A percentile compares a stretch with the other conserved stretches of the same genome.
Conservation (phyloP, 2,797 vertebrate genomes). For the Ataeniobius toweri region DNA sequence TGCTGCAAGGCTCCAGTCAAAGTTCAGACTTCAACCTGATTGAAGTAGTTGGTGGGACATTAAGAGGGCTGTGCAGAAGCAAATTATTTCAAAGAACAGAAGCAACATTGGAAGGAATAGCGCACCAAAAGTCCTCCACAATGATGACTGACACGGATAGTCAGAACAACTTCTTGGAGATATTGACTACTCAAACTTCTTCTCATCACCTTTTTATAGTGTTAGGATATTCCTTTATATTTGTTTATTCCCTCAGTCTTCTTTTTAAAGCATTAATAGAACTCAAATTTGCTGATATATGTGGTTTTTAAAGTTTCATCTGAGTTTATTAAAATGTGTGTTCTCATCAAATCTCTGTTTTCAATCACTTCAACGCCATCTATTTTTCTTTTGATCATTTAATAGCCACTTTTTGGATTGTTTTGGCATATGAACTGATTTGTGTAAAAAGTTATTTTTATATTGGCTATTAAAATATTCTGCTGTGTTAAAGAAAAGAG, state of each 20-base stretch:
- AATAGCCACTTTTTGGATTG: neutral
- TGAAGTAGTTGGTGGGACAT: neutral
- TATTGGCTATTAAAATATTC: neutral
- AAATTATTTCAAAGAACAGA: too few species aligned
- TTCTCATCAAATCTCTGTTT: neutral
- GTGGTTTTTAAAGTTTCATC: neutral
- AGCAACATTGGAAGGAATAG: too few species aligned
- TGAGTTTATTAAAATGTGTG: neutral
- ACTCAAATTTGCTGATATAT: neutral
- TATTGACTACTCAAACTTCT: neutral
- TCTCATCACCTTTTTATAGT: neutral
- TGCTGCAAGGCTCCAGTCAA: neutral
- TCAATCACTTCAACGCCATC: too few species aligned
- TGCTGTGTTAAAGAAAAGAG: neutral
- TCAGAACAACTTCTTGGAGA: neutral
- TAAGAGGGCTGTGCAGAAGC: too few species aligned
- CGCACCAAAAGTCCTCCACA: too few species aligned
- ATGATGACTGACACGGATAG: too few species aligned
- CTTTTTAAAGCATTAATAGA: neutral
- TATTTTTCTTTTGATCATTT: neutral
- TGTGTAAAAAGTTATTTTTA: neutral
- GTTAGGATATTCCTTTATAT: neutral
- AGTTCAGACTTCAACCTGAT: neutral
- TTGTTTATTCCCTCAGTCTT: neutral
- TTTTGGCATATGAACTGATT: neutral